These are phyloP conservation scores for Scaptomyza cyrtandrae DNA, from an alignment of 2,888 invertebrate genomes.

Conservation along the genomic window DNA sequence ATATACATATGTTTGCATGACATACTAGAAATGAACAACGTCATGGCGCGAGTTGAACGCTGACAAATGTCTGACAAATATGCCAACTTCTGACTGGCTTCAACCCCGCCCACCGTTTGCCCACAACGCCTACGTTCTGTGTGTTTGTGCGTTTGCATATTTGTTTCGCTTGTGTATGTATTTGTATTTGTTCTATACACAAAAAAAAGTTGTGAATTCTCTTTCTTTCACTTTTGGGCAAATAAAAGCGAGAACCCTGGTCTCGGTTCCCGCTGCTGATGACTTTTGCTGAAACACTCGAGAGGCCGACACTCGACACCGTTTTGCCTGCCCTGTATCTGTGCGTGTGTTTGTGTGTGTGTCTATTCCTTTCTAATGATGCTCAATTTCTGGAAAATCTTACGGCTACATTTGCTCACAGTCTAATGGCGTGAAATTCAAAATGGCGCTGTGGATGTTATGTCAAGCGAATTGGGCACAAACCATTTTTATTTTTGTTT, in stretches of 20 bases:
- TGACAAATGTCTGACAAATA: constrained; percentile 65
- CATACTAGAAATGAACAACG: constrained; percentile 44
- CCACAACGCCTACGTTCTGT: constrained; percentile 13
- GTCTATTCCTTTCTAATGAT: constrained; percentile 54
- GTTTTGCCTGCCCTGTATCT: constrained; percentile 26
- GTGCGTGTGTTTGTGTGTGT: background rate
- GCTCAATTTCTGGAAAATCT: constrained; percentile 72
- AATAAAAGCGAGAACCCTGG: constrained; percentile 43
- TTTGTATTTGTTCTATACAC: constrained; percentile 67
- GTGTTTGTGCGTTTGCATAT: constrained; percentile 6
- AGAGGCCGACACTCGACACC: constrained; percentile 62
- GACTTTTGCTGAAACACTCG: constrained; percentile 64
- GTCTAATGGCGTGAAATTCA: constrained; percentile 73
- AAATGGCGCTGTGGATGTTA: constrained; percentile 65
- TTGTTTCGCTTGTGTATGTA: constrained; percentile 30
- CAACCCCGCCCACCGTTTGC: constrained; percentile 11
- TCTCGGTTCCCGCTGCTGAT: constrained; percentile 31
- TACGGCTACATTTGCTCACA: constrained; percentile 46
- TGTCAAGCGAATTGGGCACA: constrained; percentile 12
- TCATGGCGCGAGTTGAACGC: constrained; percentile 33
- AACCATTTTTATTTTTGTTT: constrained; percentile 47
- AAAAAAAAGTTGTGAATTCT: constrained; percentile 61
- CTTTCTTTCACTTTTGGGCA: constrained; percentile 35
- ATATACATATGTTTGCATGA: constrained; percentile 5
- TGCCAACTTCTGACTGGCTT: constrained; percentile 34